Evolutionary conservation across 2,113 vertebrate species (phyloP).

Genomic region (cat (Felis catus)): F.catus_Fca126_mat1.0 CM031412.1:12916501-12917000

Average conservation of each 20-base stretch:
- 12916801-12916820: neutral
- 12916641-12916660: too few species aligned
- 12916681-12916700: neutral
- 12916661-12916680: neutral
- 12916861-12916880: neutral
- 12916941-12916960: slow-evolving; percentile 92
- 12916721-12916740: neutral
- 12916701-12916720: neutral
- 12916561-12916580: neutral
- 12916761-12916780: neutral
- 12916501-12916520: neutral
- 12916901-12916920: slow-evolving; percentile 91
- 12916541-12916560: neutral
- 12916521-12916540: neutral
- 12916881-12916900: slow-evolving; percentile 81
- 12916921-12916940: slow-evolving; percentile 98
- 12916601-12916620: neutral
- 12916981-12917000: slow-evolving; percentile 96
- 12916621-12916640: neutral
- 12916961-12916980: slow-evolving; percentile 92
- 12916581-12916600: neutral
- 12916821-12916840: neutral
- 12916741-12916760: neutral
- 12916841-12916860: neutral
- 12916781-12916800: neutral